Evolutionary conservation across 2,797 vertebrate species (phyloP), one percentile per base, ranked within the genome.

Genomic region (Xiphorhynchus erythropygius): DNA sequence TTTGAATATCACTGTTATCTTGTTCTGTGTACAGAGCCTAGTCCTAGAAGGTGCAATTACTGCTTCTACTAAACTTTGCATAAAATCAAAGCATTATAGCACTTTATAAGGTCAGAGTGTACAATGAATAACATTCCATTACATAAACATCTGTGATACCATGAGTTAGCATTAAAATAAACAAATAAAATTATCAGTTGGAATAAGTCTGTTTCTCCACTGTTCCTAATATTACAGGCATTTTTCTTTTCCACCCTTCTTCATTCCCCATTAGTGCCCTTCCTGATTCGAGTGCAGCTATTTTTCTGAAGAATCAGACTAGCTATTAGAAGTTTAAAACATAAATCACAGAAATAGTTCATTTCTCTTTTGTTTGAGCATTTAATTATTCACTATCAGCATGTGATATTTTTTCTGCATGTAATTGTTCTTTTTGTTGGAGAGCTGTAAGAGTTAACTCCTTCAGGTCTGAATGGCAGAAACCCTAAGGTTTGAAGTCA

Each of bases 321-420:
- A 90, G 47, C 81, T 93, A 89, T 73, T 92, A 91, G 78, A 84
- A 87, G 70, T 93, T 92, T 68, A 92, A 96, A 94, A 95, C 28
- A 44, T 71, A 33, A 33, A 84, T 95, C 81, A 86, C 76, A 91
- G 52, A 90, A 95, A 62, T 86, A 78, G 75, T 84, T 93, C 5
- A 15, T 89, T 97, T 93, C 50, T 90, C 68, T 90, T 90, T 76
- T 18, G 32, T 94, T 95, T 83, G 56, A 91, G 32, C 64, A 80
- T 85, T 94, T 94, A 94, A 83, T 94, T 92, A 84, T 96, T 95
- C 78, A 65, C 53, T 75, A 83, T 67, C 60, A 75, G 59, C 64
- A 24, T 92, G 42, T 85, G 70, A 81, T 94, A 52, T 16, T 88
- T 85, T 79, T 77, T 69, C 56, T 63, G 28, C 24, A 23, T 56